A percentile compares a stretch with the other conserved stretches of the same genome.
These are phyloP conservation scores for Chunga burmeisteri DNA, from an alignment of 2,113 vertebrate species.

Conservation along the genomic window DNA sequence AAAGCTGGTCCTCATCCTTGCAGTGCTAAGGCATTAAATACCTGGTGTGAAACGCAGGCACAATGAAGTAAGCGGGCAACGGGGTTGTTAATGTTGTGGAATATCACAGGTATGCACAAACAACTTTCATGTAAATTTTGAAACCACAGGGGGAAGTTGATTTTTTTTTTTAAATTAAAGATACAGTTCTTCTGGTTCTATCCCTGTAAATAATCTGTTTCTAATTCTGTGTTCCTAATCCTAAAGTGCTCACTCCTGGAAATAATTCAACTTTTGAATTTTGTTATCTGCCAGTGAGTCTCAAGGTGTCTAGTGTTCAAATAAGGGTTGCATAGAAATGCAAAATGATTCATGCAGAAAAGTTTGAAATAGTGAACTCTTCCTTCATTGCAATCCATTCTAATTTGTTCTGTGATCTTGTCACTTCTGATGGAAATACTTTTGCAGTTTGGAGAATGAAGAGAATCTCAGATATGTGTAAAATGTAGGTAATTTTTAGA, in stretches of 20 bases:
- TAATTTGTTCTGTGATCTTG: background rate
- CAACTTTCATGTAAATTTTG: background rate
- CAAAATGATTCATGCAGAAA: background rate
- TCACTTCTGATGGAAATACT: background rate
- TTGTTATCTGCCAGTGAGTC: background rate
- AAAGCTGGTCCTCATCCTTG: background rate
- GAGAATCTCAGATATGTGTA: background rate
- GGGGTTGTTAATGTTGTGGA: background rate
- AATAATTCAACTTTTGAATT: background rate
- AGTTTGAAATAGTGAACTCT: background rate
- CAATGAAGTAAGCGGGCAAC: background rate
- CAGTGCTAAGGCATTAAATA: background rate
- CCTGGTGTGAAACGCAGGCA: background rate
- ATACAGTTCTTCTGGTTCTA: background rate
- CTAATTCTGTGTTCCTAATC: background rate
- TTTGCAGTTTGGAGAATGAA: background rate
- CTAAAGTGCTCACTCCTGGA: background rate
- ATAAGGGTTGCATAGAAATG: background rate
- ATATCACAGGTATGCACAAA: background rate
- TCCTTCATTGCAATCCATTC: background rate
- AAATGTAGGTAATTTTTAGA: background rate
- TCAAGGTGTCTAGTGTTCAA: background rate
- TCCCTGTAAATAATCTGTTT: background rate
- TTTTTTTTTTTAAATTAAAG: background rate
- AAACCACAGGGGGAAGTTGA: background rate